These are phyloP conservation scores for Larimichthys crocea DNA, from an alignment of 2,113 vertebrate genomes.

Conservation along the genomic window DNA sequence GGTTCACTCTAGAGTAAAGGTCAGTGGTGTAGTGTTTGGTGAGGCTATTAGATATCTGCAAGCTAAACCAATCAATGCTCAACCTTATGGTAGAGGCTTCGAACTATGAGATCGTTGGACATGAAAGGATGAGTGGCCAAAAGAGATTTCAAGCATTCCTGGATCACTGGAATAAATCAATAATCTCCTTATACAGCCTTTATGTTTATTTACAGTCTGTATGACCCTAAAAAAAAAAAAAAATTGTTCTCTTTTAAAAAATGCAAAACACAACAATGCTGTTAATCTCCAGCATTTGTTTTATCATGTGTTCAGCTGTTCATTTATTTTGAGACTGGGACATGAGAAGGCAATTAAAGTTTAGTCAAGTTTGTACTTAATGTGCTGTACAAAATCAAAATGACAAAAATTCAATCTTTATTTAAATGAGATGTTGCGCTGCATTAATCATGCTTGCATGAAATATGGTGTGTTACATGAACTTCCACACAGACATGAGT, in stretches of 20 bases:
- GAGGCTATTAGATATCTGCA: constrained; percentile 53
- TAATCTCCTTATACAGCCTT: background rate
- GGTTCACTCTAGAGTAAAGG: constrained; percentile 57
- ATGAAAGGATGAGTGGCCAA: background rate
- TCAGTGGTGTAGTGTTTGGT: constrained; percentile 49
- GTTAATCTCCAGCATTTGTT: too few species aligned
- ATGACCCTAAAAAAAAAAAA: background rate
- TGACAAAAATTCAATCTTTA: constrained; percentile 33
- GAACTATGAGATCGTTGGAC: background rate
- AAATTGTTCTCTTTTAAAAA: too few species aligned
- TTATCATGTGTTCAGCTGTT: constrained; percentile 2
- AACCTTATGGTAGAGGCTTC: constrained; percentile 7
- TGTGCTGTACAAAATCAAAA: constrained; percentile 37
- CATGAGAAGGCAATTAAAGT: constrained; percentile 52
- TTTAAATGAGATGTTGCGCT: constrained; percentile 33
- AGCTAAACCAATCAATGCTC: constrained; percentile 57
- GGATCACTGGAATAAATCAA: background rate
- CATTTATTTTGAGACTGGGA: constrained; percentile 37
- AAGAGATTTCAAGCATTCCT: constrained; percentile 5
- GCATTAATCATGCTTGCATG: constrained; percentile 9
- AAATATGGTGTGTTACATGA: background rate
- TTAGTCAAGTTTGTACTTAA: constrained; percentile 24
- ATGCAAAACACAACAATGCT: too few species aligned
- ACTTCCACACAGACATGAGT: background rate
- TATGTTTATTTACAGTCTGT: background rate